Conservation (phyloP, 30 jellyfish, hydroid and myxozoan species). For the Aurelia aurita region DNA sequence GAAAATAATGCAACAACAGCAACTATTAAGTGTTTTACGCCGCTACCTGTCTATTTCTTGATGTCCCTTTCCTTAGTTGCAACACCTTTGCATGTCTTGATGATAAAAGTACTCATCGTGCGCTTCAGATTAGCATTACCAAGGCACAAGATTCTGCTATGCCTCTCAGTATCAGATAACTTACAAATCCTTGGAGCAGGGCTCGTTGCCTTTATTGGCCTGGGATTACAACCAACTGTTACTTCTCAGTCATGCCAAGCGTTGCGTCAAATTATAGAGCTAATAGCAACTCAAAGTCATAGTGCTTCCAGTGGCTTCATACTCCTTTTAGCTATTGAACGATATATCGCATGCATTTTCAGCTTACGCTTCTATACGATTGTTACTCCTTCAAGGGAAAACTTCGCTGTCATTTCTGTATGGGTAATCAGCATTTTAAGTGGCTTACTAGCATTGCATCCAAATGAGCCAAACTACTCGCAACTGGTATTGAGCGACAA, state of each 20-base stretch:
- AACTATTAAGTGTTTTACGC: too few species aligned
- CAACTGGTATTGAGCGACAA: background rate
- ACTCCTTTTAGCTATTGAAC: constrained; percentile 2
- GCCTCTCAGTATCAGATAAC: constrained; percentile 21
- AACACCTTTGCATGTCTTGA: too few species aligned
- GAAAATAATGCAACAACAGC: too few species aligned
- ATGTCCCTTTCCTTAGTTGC: too few species aligned
- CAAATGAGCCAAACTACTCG: background rate
- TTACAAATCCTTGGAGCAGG: background rate
- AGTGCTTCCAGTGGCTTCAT: constrained; percentile 12
- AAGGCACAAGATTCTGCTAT: constrained; percentile 14
- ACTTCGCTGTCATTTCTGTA: background rate
- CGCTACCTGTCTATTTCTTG: too few species aligned
- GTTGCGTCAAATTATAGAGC: background rate
- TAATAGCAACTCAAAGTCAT: background rate
- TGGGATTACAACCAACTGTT: background rate
- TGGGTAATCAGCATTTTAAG: background rate
- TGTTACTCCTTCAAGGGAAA: background rate
- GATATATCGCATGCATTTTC: constrained; percentile 25
- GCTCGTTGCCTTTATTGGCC: background rate
- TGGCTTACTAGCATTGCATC: background rate
- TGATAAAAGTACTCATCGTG: too few species aligned
- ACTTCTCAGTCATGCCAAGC: background rate
- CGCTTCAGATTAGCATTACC: constrained; percentile 1
- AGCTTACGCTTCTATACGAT: constrained; percentile 4